phyloP scores from a whole-genome alignment of 1,140 invertebrate species.

The Drosophila simulans region DNA sequence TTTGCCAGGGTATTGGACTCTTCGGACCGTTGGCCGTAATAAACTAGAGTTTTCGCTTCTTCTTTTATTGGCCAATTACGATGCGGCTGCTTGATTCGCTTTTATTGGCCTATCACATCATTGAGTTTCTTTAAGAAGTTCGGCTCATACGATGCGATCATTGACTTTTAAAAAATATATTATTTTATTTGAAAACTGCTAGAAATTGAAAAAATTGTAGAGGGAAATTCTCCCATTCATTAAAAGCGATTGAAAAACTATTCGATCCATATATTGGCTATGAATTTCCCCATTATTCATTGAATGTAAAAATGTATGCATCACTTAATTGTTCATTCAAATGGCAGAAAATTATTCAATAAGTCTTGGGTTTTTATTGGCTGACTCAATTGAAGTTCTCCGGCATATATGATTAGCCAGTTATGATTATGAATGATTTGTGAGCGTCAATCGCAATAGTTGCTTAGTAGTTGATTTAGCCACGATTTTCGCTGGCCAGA shows the following conservation, averaged over 20 bases:
- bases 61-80: constrained; percentile 36
- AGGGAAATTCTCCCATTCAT: too few species aligned
- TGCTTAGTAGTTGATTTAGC: constrained; percentile 1
- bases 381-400: constrained; percentile 36
- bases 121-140: constrained; percentile 15
- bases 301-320: neutral
- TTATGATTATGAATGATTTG: constrained; percentile 52
- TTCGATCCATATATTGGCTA: too few species aligned
- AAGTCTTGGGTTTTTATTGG: constrained; percentile 7
- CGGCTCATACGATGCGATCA: constrained; percentile 17
- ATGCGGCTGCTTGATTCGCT: neutral
- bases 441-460: constrained; percentile 1
- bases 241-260: too few species aligned
- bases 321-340: constrained; percentile 12
- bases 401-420: constrained; percentile 38
- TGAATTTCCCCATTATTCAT: constrained; percentile 20
- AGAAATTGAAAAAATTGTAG: too few species aligned
- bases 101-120: constrained; percentile 28
- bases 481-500: constrained; percentile 4
- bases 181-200: too few species aligned
- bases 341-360: neutral
- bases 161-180: neutral
- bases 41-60: neutral
- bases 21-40: neutral
- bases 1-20: constrained; percentile 10